These are phyloP conservation scores for Orientallactaga bullata DNA, from an alignment of 2,113 vertebrate genomes.

Conservation along the genomic window DNA sequence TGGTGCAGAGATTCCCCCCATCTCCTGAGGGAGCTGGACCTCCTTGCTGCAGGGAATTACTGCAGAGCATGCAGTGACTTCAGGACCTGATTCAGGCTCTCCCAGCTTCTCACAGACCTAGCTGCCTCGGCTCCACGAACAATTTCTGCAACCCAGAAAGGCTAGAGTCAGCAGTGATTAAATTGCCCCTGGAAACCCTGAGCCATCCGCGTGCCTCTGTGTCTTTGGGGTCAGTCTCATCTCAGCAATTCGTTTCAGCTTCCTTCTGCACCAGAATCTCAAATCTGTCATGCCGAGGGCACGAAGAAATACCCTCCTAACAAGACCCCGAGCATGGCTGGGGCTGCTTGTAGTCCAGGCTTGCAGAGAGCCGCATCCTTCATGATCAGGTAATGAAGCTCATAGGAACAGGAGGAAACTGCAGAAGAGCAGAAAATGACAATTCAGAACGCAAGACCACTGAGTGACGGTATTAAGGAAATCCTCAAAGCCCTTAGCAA, in stretches of 20 bases:
- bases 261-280: constrained; percentile 55
- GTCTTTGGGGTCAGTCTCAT: constrained; percentile 75
- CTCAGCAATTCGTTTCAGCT: constrained; percentile 61
- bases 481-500: constrained; percentile 71
- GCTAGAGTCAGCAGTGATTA: constrained; percentile 73
- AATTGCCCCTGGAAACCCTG: constrained; percentile 61
- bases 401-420: constrained; percentile 60
- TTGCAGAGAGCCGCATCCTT: constrained; percentile 65
- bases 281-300: constrained; percentile 65
- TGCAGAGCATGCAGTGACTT: neutral
- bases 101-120: constrained; percentile 44
- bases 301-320: constrained; percentile 70
- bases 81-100: neutral
- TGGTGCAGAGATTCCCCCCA: no score
- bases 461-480: constrained; percentile 74
- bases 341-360: constrained; percentile 32
- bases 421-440: constrained; percentile 77
- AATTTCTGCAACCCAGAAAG: constrained; percentile 60
- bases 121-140: neutral
- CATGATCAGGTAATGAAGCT: constrained; percentile 70
- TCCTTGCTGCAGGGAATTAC: constrained; percentile 7
- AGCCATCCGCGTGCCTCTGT: constrained; percentile 43
- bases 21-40: neutral
- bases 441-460: constrained; percentile 65
- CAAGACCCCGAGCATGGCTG: constrained; percentile 61